Conservation (phyloP, 2,888 invertebrate species). For the Xanthia togata region DNA sequence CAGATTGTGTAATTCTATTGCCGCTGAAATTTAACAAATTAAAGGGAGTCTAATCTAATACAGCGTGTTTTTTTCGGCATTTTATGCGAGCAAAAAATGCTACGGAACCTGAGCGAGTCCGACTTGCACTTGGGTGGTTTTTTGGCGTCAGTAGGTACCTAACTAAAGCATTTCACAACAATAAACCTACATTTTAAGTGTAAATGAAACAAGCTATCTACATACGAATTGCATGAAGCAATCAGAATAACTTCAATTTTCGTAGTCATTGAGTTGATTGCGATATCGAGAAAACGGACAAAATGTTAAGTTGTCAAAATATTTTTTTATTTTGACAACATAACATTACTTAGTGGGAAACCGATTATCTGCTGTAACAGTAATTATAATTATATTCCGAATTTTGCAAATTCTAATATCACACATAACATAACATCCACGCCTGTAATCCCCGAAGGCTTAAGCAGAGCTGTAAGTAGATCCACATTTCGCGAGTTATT, state of each 20-base stretch:
- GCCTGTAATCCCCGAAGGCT: neutral
- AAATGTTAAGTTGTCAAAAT: neutral
- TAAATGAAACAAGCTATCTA: neutral
- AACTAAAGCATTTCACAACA: neutral
- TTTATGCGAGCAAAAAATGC: too few species aligned
- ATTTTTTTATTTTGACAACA: too few species aligned
- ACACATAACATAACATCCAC: neutral
- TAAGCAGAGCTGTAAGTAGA: neutral
- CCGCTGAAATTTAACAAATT: too few species aligned
- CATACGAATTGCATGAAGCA: neutral
- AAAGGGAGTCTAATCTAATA: too few species aligned
- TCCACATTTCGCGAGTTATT: neutral
- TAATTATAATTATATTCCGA: too few species aligned
- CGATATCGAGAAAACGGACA: neutral
- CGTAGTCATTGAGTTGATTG: slow-evolving; percentile 4
- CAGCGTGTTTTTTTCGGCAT: too few species aligned
- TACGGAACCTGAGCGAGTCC: too few species aligned
- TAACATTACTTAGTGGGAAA: too few species aligned
- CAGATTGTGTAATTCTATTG: too few species aligned
- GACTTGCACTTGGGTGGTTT: neutral
- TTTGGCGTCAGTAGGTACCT: neutral
- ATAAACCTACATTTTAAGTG: neutral
- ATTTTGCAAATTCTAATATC: neutral
- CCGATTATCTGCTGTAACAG: neutral
- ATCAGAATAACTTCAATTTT: slow-evolving; percentile 7